Evolutionary conservation across 2,888 invertebrate species (phyloP).

Genomic region (Melitaea athalia): DNA sequence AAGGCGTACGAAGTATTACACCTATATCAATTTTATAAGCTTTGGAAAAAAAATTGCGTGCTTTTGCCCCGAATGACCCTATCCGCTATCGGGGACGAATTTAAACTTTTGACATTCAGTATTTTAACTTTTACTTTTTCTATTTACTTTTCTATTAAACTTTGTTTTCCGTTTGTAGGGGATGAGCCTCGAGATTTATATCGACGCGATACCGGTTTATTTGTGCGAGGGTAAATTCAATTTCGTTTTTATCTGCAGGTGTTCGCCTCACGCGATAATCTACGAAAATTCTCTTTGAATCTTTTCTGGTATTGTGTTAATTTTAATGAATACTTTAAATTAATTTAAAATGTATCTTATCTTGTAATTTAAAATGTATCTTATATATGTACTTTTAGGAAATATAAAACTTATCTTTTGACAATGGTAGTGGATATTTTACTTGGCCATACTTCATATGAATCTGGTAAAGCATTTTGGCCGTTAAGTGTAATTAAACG

Average conservation of each 20-base stretch:
- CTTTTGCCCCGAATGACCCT: too few relatives aligned
- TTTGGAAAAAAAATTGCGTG: too few relatives aligned
- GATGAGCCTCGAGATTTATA: conserved; percentile 65
- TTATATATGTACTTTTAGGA: too few relatives aligned
- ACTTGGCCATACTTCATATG: not conserved
- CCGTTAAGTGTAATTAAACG: conserved; percentile 28
- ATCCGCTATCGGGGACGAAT: conserved; percentile 48
- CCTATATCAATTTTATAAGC: too few relatives aligned
- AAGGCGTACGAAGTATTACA: too few relatives aligned
- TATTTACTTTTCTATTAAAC: conserved; percentile 79
- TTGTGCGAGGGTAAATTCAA: conserved; percentile 76
- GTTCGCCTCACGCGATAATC: conserved; percentile 48
- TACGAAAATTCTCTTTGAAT: conserved; percentile 14
- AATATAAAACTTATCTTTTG: not conserved
- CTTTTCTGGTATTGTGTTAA: conserved; percentile 26
- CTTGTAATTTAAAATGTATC: not conserved
- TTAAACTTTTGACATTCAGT: conserved; percentile 70
- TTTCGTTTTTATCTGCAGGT: conserved; percentile 79
- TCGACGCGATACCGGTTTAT: conserved; percentile 77
- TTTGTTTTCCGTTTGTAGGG: conserved; percentile 73
- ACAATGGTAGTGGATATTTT: not conserved
- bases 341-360: not conserved
- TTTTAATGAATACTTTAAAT: not conserved
- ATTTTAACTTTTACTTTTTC: conserved; percentile 64
- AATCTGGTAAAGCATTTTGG: conserved; percentile 18